Percentiles rank a stretch among this genome's conserved stretches.
Evolutionary conservation across 2,888 invertebrate genomes (phyloP).

Genomic region (Arctia plantaginis): DNA sequence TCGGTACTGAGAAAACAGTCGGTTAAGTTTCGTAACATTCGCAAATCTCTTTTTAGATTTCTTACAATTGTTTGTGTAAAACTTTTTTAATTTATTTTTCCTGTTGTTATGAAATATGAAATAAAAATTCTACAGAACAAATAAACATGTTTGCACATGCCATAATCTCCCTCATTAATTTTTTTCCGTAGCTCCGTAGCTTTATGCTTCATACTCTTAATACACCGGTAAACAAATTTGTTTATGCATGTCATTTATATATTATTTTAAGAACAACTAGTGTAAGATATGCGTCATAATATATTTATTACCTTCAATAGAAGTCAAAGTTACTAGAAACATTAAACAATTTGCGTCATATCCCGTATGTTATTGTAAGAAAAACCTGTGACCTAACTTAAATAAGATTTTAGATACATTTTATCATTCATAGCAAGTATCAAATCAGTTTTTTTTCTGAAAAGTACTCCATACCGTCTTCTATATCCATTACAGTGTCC

Average conservation of each 20-base stretch:
- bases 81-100: neutral
- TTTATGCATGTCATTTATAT: neutral
- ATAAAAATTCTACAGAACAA: neutral
- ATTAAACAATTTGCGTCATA: slow-evolving; percentile 1
- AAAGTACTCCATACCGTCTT: neutral
- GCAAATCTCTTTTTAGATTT: neutral
- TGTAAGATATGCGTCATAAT: neutral
- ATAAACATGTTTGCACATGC: neutral
- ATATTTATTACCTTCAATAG: neutral
- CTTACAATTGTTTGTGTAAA: neutral
- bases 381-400: neutral
- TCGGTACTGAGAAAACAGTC: neutral
- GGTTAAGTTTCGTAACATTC: neutral
- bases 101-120: neutral
- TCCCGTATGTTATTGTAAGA: neutral
- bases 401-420: neutral
- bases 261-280: neutral
- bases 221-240: neutral
- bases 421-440: neutral
- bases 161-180: neutral
- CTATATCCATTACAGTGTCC: neutral
- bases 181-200: neutral
- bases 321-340: neutral
- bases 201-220: neutral
- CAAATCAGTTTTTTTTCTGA: neutral